phyloP scores from a whole-genome alignment of 2,113 vertebrate genomes.

The Paraplagusia blochii region DNA sequence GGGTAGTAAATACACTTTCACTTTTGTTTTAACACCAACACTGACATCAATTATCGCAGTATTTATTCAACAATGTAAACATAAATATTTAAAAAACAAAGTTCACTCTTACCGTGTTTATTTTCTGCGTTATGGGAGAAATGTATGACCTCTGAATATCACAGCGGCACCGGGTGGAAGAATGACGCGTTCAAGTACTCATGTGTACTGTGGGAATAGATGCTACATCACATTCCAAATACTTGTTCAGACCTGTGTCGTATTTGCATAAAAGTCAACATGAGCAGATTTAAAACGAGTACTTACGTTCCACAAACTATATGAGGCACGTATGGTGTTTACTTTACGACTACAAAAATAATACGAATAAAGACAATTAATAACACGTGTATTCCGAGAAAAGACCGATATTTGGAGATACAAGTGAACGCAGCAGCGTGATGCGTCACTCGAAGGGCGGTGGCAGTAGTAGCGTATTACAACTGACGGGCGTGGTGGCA shows the following conservation, averaged over 20 bases:
- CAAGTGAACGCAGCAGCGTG: not conserved
- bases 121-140: constrained; percentile 11
- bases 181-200: not conserved
- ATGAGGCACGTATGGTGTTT: too few relatives aligned
- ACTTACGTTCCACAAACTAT: too few relatives aligned
- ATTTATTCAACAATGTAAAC: too few relatives aligned
- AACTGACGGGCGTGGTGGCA: constrained; percentile 21
- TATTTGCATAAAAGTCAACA: too few relatives aligned
- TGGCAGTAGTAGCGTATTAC: constrained; percentile 5
- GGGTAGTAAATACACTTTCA: too few relatives aligned
- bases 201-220: too few relatives aligned
- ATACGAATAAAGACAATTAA: too few relatives aligned
- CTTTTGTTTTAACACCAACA: too few relatives aligned
- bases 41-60: too few relatives aligned
- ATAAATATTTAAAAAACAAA: not conserved
- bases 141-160: constrained; percentile 71
- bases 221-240: accelerated
- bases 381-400: not conserved
- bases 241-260: too few relatives aligned
- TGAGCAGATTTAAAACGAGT: too few relatives aligned
- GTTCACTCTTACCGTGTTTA: constrained; percentile 33
- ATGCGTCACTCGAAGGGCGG: not conserved
- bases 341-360: too few relatives aligned
- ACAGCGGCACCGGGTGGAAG: constrained; percentile 30
- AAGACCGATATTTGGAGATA: not conserved